Conservation (phyloP, 1,140 invertebrate species). For the Drosophila varians region DNA sequence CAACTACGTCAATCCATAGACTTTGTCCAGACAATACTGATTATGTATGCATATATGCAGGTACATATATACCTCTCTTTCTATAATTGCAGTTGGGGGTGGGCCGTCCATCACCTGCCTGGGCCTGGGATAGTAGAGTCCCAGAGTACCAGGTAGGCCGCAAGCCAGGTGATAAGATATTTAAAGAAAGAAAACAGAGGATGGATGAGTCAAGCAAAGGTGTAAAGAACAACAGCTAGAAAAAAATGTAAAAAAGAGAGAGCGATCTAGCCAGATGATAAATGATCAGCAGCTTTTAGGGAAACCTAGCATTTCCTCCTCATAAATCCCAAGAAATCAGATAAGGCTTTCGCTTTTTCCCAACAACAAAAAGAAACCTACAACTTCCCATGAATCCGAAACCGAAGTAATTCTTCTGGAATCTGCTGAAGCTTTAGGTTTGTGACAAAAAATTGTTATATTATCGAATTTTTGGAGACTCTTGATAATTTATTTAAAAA, state of each 20-base stretch:
- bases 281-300: conserved; percentile 3
- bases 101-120: neutral
- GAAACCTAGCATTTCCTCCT: conserved; percentile 11
- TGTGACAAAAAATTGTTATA: no score
- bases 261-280: neutral
- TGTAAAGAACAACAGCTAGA: neutral
- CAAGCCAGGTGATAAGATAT: conserved; percentile 3
- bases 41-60: conserved; percentile 12
- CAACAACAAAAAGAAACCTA: no score
- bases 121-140: neutral
- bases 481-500: no score
- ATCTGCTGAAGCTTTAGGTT: no score
- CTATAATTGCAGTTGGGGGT: neutral
- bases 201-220: neutral
- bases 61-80: neutral
- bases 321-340: conserved; percentile 15
- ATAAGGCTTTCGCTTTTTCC: conserved; percentile 1
- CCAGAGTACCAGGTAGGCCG: no score
- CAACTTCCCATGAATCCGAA: neutral
- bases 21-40: conserved; percentile 42
- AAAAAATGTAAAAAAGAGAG: neutral
- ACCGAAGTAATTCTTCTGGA: neutral
- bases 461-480: no score
- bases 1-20: conserved; percentile 29
- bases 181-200: neutral